Base-by-base conservation (phyloP, 2,113 vertebrate genomes). In the Mellivora capensis region DNA sequence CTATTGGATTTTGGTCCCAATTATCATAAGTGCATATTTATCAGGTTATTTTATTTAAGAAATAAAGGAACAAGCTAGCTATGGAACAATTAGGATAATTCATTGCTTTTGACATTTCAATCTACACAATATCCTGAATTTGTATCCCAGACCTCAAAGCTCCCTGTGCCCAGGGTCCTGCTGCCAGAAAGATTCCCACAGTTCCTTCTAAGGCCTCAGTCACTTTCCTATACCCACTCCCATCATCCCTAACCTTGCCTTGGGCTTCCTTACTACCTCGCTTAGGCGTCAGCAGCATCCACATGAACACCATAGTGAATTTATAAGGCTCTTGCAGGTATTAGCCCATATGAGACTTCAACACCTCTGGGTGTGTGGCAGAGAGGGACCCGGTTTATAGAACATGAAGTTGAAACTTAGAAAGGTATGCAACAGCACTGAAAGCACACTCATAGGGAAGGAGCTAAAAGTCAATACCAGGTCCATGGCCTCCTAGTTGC, bases 81-180 rank as follows among this genome's bases (percentile, higher is more conserved):
- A 62, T 42, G 84, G 49, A 64, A 69, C 89, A 79, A 80, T 97
- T 90, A 94, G 80, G 81, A 72, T 37, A 79, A 96, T 61, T 64
- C 21, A 96, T 77, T 79, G 61, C 61, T 91, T 87, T 88, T 88
- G 69, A 59, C 62, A 96, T 94, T 97, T 87, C 69, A 74, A 52
- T 96, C 8, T 20, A 29, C 31, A 62, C 1, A 64, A n/a, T 44
- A 77, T 77, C 54, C 31, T 86, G 47, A 59, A 62, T 76, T 96
- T 94, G 29, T 42, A 34, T 20, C 6, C 29, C 47, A 37, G 69
- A 69, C 34, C 14, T 76, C 57, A 29, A 62, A 84, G 10, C 14
- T 84, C 34, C 34, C n/a, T 74, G 39, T 76, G 42, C 44, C 11
- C 25, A 62, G 21, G 13, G 25, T 57, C 17, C 25, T 34, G 29